Evolutionary conservation across 2,888 invertebrate species (phyloP).

Genomic region (Tineola bisselliella): DNA sequence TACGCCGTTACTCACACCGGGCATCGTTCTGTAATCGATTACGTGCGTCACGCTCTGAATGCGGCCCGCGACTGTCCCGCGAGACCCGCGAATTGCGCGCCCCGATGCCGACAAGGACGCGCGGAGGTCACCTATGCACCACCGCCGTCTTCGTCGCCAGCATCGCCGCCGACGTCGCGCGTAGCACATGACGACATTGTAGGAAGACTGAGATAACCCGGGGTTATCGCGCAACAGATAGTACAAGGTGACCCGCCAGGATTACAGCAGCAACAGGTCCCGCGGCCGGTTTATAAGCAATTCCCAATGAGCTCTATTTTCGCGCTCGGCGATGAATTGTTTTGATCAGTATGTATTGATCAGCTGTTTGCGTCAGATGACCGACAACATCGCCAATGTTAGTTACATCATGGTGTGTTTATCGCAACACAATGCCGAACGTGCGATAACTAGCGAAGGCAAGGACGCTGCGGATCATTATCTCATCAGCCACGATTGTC

Average conservation of each 20-base stretch:
- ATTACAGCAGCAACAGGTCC: neutral
- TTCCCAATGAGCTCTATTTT: too few relatives aligned
- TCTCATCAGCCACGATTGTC: too few relatives aligned
- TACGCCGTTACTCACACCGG: slow-evolving; percentile 43
- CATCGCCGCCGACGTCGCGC: neutral
- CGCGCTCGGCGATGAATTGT: too few relatives aligned
- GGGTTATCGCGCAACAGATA: slow-evolving; percentile 2
- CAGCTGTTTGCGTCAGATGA: slow-evolving; percentile 17
- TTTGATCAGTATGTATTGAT: neutral
- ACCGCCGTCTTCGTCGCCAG: slow-evolving; percentile 10
- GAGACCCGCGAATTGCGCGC: slow-evolving; percentile 9
- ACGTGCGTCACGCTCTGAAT: slow-evolving; percentile 19
- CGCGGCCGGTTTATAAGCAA: neutral
- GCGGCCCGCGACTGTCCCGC: slow-evolving; percentile 16
- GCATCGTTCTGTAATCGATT: slow-evolving; percentile 30
- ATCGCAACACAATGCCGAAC: neutral
- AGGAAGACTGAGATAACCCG: neutral
- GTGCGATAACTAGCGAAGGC: neutral
- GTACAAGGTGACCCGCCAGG: neutral
- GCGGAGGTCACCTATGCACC: neutral
- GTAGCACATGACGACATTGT: neutral
- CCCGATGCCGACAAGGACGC: neutral
- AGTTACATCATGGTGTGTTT: slow-evolving; percentile 15
- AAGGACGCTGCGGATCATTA: too few relatives aligned
- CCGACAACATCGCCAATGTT: slow-evolving; percentile 14